phyloP scores from a whole-genome alignment of 2,113 vertebrate species.

The Mobula hypostoma region DNA sequence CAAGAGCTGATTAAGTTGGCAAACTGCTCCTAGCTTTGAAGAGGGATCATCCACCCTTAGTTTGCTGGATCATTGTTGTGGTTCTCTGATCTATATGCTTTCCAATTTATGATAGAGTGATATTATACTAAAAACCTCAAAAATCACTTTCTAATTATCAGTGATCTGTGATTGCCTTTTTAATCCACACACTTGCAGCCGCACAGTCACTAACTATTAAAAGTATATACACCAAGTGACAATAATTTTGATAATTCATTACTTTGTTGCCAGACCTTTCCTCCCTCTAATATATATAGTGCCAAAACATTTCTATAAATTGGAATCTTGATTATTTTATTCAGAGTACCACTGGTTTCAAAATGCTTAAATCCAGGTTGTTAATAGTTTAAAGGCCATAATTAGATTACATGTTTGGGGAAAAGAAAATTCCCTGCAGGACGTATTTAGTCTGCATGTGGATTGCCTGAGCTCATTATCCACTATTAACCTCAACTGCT shows the following conservation, averaged over 20 bases:
- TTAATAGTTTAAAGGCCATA: constrained; percentile 27
- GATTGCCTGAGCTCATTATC: constrained; percentile 23
- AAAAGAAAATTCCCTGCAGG: constrained; percentile 18
- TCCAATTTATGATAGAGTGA: background rate
- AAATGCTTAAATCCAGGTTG: constrained; percentile 10
- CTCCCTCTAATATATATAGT: background rate
- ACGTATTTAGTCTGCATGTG: background rate
- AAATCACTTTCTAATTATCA: background rate
- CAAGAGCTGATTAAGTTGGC: background rate
- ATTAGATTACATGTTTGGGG: constrained; percentile 25
- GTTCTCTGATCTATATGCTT: background rate
- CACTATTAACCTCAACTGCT: background rate
- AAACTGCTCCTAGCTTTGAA: background rate
- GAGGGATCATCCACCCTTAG: background rate
- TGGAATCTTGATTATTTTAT: constrained; percentile 11
- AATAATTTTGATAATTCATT: background rate
- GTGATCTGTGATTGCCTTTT: background rate
- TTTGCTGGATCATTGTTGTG: background rate
- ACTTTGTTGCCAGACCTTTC: background rate
- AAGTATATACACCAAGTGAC: background rate
- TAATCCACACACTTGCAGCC: background rate
- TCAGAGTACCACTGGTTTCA: constrained; percentile 14
- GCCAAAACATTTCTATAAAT: constrained; percentile 11
- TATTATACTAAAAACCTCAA: background rate
- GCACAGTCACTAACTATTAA: background rate